Evolutionary conservation across 2,888 invertebrate species (phyloP).

Genomic region (Galerucella pusilla): DNA sequence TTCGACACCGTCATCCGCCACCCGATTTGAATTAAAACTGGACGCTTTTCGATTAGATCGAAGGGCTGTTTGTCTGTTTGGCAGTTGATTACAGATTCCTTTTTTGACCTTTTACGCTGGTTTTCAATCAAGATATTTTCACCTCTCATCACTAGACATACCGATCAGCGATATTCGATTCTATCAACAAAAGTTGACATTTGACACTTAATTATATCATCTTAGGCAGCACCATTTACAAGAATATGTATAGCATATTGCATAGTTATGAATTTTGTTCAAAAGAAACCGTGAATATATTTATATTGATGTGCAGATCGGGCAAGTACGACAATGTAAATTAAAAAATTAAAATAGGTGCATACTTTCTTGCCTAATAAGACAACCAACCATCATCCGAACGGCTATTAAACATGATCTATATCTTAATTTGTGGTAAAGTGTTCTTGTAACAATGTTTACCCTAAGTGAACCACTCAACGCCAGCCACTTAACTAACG

Average conservation of each 20-base stretch:
- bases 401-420: slow-evolving; percentile 46
- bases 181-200: no score
- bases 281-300: background rate
- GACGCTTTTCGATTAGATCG: slow-evolving; percentile 18
- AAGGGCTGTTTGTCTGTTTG: slow-evolving; percentile 21
- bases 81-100: slow-evolving; percentile 16
- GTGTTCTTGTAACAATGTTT: slow-evolving; percentile 50
- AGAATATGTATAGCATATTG: no score
- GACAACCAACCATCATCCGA: slow-evolving; percentile 15
- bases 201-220: no score
- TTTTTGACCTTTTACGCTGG: slow-evolving; percentile 27
- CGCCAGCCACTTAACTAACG: slow-evolving; percentile 49
- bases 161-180: background rate
- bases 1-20: slow-evolving; percentile 55
- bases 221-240: no score
- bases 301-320: background rate
- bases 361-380: slow-evolving; percentile 8
- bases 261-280: no score
- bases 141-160: slow-evolving; percentile 10
- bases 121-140: slow-evolving; percentile 30
- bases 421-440: slow-evolving; percentile 49
- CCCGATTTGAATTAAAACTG: slow-evolving; percentile 59
- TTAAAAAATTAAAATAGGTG: background rate
- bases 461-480: slow-evolving; percentile 49
- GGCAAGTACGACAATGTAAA: slow-evolving; percentile 23